Percentiles rank a stretch among this genome's conserved stretches.
These are phyloP conservation scores for Rosalia funebris DNA, from an alignment of 2,888 invertebrate genomes.

Conservation along the genomic window DNA sequence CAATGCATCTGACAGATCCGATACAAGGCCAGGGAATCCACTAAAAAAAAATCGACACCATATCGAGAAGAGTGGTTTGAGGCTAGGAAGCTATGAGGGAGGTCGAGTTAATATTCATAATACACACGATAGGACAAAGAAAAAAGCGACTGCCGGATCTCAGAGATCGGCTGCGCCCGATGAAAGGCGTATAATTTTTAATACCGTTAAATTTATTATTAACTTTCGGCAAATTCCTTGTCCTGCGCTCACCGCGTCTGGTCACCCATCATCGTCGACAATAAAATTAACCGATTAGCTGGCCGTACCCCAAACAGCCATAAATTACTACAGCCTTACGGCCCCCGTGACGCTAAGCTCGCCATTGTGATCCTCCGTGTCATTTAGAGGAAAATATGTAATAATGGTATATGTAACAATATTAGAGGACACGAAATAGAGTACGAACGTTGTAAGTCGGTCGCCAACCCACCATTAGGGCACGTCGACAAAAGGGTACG, in stretches of 20 bases:
- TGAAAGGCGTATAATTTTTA: too few species aligned
- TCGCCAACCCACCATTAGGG: conserved; percentile 53
- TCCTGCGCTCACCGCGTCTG: neutral
- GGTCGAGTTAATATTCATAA: too few species aligned
- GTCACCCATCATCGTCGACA: conserved; percentile 16
- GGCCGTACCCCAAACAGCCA: conserved; percentile 25
- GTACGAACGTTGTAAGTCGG: conserved; percentile 47
- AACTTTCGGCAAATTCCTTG: too few species aligned
- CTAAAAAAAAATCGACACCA: too few species aligned
- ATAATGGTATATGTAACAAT: conserved; percentile 48
- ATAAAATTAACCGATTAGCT: conserved; percentile 32
- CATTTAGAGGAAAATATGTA: conserved; percentile 42
- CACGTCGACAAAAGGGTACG: conserved; percentile 52
- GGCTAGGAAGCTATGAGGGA: too few species aligned
- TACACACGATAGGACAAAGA: too few species aligned
- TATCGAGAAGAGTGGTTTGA: too few species aligned
- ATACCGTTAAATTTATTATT: too few species aligned
- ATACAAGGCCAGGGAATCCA: too few species aligned
- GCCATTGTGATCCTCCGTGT: conserved; percentile 35
- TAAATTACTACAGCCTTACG: conserved; percentile 32
- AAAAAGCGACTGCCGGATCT: too few species aligned
- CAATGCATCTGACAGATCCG: too few species aligned
- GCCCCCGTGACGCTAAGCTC: conserved; percentile 9
- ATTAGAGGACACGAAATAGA: conserved; percentile 52
- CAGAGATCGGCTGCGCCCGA: too few species aligned